Evolutionary conservation across 2,888 invertebrate species (phyloP), one percentile per base, ranked within the genome.

Genomic region (Rotaria magnacalcarata): DNA sequence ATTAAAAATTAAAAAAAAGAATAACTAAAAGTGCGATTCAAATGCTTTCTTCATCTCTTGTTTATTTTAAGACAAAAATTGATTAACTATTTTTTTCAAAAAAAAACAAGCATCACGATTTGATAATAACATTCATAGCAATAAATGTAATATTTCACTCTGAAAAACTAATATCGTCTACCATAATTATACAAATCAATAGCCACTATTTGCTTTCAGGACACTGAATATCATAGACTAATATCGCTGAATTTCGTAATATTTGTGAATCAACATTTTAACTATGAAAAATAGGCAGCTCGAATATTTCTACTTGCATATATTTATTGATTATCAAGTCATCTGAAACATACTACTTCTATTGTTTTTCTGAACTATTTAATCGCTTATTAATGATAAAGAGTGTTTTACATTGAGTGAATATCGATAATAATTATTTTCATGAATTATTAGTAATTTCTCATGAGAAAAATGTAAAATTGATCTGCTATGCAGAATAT

Each of bases 401-500:
- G 90, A 90, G 14, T 94, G 92, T 5, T 94, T 93, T 92, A 97
- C 96, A 58, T 11, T 4, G 0, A 95, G 94, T 87, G 93, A 94
- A 87, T 93, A 93, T n/a, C 94, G 93, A 87, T 94, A 93, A 0
- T 95, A 95, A 92, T 97, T 97, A 47, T 93, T 90, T 84, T 95
- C 91, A 84, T 91, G 92, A 0, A 96, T 90, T 6, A 91, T 88
- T 0, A 96, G 92, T n/a, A 94, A 93, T 87, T 90, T 90, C 89
- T 90, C 89, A 50, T 89, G 89, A 67, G 89, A 88, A 88, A 90
- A 92, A 50, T 90, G 89, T 84, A 92, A 94, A 90, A 95, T 95
- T 0, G 98, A 97, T 87, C 94, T 93, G 0, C 96, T 96, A 0
- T 98, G 98, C 88, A 95, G 95, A 89, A 96, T 96, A 89, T 96